Evolutionary conservation across 2,888 invertebrate species (phyloP).

Genomic region (Heliconius ismenius): DNA sequence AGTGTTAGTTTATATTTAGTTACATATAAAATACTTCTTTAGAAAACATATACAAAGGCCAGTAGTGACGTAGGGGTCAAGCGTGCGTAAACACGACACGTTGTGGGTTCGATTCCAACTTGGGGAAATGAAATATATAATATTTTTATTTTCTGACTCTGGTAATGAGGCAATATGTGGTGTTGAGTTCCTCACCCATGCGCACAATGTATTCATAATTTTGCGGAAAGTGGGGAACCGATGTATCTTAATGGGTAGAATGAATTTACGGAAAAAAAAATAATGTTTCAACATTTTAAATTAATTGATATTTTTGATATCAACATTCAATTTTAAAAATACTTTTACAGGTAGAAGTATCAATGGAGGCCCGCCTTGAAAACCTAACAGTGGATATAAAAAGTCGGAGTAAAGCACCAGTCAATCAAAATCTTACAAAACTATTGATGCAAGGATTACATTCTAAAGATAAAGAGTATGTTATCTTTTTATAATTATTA

Average conservation of each 20-base stretch:
- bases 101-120: background rate
- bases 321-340: too few species aligned
- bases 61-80: background rate
- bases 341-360: constrained; percentile 82
- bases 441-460: constrained; percentile 92
- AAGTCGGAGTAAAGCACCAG: constrained; percentile 63
- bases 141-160: background rate
- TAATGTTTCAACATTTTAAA: too few species aligned
- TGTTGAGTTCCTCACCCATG: background rate
- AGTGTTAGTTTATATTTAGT: constrained; percentile 47
- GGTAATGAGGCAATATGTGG: background rate
- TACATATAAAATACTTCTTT: background rate
- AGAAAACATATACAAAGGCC: background rate
- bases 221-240: background rate
- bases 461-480: constrained; percentile 87
- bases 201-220: background rate
- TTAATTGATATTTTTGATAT: too few species aligned
- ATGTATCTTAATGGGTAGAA: background rate
- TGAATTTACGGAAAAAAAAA: too few species aligned
- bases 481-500: too few species aligned
- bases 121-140: background rate
- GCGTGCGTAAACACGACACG: background rate
- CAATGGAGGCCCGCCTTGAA: constrained; percentile 91
- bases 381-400: constrained; percentile 87
- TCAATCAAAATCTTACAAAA: constrained; percentile 88